Evolutionary conservation across 2,113 vertebrate species (phyloP), one percentile per base, ranked within the genome.

Genomic region (Forbesichthys papilliferus): DNA sequence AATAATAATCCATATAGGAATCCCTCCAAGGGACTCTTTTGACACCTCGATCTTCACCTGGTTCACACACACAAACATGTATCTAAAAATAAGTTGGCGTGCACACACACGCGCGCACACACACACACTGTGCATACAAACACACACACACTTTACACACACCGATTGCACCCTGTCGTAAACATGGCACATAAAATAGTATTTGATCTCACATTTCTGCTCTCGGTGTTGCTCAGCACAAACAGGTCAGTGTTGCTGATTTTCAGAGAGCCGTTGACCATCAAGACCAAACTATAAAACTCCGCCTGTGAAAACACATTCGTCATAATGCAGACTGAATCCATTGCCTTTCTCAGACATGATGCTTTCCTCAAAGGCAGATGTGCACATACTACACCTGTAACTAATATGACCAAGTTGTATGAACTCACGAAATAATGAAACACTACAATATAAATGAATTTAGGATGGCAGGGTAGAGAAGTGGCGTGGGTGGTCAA

Each of bases 1-100:
- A 48, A 98, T 93, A 69, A 99, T 98, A 57, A 98, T 96, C 98
- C 97, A 99, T 1, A 95, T 71, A 0, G 97, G 96, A 27, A 98
- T 96, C 69, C 87, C 92, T 68, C 94, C 93, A 0, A 89, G 91
- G 0, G 91, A 88, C 33, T 96, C 95, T 80, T 95, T 99, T 3
- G 94, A 95, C 67, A 99, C 86, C 74, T 95, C 95, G 87, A 99
- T 93, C 68, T 85, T 94, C 8, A 94, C 92, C 98, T 99, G 66
- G 20, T 66, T 2, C 36, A 5, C 10, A 66, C 51, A 84, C 20
- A 64, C 5, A 64, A 0, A 49, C 7, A 42, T 5, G 36, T 4
- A 8, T 34, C 54, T 52, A 7, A 33, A 6, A 16, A 20, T 13
- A 18, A 10, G n/a, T n/a, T 36, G 11, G 7, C 13, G 13, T 16